Evolutionary conservation across 1,140 invertebrate species (phyloP).

Genomic region (Trachymyrmex cornetzi): DNA sequence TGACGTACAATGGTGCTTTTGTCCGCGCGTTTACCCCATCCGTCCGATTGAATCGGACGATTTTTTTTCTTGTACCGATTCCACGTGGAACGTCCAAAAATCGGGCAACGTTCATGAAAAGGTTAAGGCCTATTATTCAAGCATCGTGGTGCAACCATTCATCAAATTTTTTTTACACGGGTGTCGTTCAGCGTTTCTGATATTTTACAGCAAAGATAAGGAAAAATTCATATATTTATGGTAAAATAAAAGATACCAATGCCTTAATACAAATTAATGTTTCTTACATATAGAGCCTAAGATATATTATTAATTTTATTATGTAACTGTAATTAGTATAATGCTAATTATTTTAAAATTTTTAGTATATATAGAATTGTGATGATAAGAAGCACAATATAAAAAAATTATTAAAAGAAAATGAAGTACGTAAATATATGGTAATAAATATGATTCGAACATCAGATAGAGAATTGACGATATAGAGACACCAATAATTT

Average conservation of each 20-base stretch:
- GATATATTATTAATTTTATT: background rate
- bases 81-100: conserved; percentile 75
- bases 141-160: conserved; percentile 57
- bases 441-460: background rate
- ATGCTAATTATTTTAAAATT: background rate
- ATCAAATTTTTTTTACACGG: conserved; percentile 39
- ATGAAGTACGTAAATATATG: background rate
- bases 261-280: background rate
- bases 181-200: background rate
- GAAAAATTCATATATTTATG: background rate
- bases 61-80: conserved; percentile 79
- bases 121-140: conserved; percentile 70
- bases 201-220: background rate
- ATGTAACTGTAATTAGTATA: background rate
- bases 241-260: background rate
- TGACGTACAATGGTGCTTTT: conserved; percentile 80
- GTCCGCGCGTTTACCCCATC: conserved; percentile 81
- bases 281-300: conserved; percentile 5
- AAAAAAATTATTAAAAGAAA: background rate
- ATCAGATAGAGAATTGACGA: background rate
- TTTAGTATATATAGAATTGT: background rate
- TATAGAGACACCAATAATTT: conserved; percentile 5
- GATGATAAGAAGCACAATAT: background rate
- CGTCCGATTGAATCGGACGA: conserved; percentile 79
- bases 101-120: conserved; percentile 68